A percentile compares a stretch with the other conserved stretches of the same genome.
These are phyloP conservation scores for Actinernus sp. DNA, from an alignment of 92 coral and sea anemone genomes.

Conservation along the genomic window DNA sequence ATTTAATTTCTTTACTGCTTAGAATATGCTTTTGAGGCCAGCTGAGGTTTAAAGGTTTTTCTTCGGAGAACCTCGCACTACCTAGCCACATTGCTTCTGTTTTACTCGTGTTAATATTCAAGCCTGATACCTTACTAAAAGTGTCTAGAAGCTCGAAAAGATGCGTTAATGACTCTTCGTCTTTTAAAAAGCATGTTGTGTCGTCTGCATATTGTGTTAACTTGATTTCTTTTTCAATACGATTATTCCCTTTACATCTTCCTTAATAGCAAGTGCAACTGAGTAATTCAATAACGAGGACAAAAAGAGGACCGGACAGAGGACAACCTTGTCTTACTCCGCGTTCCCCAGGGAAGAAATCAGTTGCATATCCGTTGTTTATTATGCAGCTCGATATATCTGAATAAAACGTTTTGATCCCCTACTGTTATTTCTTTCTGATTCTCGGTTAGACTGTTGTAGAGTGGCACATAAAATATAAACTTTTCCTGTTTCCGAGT, in stretches of 20 bases:
- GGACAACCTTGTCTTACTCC: conserved; percentile 38
- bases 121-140: conserved; percentile 10
- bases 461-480: too few relatives aligned
- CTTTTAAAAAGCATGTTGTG: conserved; percentile 16
- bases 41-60: background rate
- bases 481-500: too few relatives aligned
- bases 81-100: conserved; percentile 31
- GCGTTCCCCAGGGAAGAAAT: background rate
- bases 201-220: conserved; percentile 35
- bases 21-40: background rate
- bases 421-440: too few relatives aligned
- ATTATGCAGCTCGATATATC: conserved; percentile 21
- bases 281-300: conserved; percentile 20
- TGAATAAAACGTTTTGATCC: conserved; percentile 4
- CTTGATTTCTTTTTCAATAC: conserved; percentile 10
- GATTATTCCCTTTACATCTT: too few relatives aligned
- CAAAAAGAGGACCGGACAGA: conserved; percentile 24
- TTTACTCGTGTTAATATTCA: conserved; percentile 14
- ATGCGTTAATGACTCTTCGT: background rate
- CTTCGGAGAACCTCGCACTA: background rate
- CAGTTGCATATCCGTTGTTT: background rate
- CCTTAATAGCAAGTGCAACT: too few relatives aligned
- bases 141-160: conserved; percentile 9
- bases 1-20: too few relatives aligned
- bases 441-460: too few relatives aligned